Percentiles rank a stretch among this genome's conserved stretches.
These are phyloP conservation scores for Basileuterus tristriatus DNA, from an alignment of 2,797 vertebrate species.

Conservation along the genomic window DNA sequence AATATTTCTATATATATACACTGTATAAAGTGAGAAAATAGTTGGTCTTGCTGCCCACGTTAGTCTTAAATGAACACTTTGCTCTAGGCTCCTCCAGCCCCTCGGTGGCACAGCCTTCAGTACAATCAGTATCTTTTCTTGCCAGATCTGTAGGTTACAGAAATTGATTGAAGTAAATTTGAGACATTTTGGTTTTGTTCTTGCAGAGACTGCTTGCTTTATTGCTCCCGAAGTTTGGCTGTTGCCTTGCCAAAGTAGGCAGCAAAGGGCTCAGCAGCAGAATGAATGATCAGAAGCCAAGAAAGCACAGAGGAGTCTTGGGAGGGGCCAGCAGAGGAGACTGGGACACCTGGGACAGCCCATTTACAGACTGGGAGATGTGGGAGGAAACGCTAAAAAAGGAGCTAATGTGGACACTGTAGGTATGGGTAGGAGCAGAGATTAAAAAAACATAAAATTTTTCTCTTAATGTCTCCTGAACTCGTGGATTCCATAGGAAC, in stretches of 20 bases:
- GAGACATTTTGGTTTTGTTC: neutral
- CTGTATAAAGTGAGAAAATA: neutral
- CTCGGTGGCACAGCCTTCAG: too few species aligned
- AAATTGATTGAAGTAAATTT: neutral
- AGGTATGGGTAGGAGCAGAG: neutral
- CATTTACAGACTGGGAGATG: neutral
- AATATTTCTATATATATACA: neutral
- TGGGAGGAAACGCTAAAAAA: neutral
- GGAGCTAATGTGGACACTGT: neutral
- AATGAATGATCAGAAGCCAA: neutral
- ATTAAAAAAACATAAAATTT: neutral
- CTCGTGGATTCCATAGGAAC: rapidly evolving
- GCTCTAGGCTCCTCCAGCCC: too few species aligned
- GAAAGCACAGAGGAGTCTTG: neutral
- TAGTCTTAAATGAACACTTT: neutral
- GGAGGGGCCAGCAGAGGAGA: neutral
- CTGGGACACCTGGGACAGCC: neutral
- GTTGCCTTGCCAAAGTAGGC: neutral
- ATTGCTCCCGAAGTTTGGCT: neutral
- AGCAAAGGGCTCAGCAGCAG: neutral
- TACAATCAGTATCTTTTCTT: neutral
- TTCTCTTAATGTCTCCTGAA: neutral
- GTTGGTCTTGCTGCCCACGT: neutral
- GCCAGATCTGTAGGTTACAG: neutral
- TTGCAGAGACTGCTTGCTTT: neutral